Conservation (phyloP, 2,797 vertebrate genomes). For the Loris lydekkerianus region DNA sequence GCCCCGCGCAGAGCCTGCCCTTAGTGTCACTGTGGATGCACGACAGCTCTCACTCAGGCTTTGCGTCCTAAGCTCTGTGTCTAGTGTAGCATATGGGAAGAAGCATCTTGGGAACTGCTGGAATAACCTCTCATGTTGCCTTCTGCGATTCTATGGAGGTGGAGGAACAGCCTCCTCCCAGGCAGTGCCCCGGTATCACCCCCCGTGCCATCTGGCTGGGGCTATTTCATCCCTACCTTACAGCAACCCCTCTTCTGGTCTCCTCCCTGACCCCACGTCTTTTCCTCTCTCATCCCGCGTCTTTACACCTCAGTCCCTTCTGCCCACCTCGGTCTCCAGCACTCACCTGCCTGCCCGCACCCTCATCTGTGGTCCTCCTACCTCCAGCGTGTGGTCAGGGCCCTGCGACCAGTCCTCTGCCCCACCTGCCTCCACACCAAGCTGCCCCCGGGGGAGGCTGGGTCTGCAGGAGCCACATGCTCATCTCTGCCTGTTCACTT, state of each 20-base stretch:
- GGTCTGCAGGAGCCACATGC: constrained; percentile 49
- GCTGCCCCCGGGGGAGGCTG: constrained; percentile 59
- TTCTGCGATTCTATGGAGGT: neutral
- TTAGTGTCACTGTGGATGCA: constrained; percentile 61
- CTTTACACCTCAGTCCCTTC: constrained; percentile 16
- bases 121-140: neutral
- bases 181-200: constrained; percentile 36
- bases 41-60: constrained; percentile 72
- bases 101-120: constrained; percentile 37
- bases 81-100: constrained; percentile 43
- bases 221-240: neutral
- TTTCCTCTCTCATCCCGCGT: constrained; percentile 35
- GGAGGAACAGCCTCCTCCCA: constrained; percentile 42
- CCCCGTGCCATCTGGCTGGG: constrained; percentile 62
- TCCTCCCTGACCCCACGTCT: neutral
- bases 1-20: neutral
- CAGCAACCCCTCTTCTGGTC: neutral
- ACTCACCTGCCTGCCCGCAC: neutral
- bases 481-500: constrained; percentile 68
- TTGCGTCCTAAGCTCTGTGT: constrained; percentile 74
- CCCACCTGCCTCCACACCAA: neutral
- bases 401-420: constrained; percentile 67
- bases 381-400: constrained; percentile 52
- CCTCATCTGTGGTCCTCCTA: constrained; percentile 33
- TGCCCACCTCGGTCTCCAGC: neutral